Base-by-base conservation (phyloP, 2,113 vertebrate genomes). In the Garra rufa region DNA sequence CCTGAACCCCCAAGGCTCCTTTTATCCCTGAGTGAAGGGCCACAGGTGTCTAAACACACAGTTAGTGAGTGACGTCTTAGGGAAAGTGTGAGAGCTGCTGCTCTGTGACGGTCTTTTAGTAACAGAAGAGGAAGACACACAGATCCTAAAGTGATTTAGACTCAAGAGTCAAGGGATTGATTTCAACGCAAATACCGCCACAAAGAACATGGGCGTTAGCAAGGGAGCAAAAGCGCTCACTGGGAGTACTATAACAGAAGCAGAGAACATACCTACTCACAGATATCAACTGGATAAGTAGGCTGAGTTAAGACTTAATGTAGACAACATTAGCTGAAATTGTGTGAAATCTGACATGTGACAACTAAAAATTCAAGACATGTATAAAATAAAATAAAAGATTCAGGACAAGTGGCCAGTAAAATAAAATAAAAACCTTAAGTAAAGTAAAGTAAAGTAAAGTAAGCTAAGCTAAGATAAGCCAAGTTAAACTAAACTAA, bases 1-100 rank as follows among this genome's bases (percentile, higher is more conserved):
- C 81, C 73, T 76, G 82, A 73, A 76, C 26, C 86, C 85, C 82
- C 8, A 61, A 76, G 48, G 71, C 26, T 30, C 26, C 41, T 79
- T 84, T 79, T 67, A 79, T 83, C 59, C 41, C 1, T n/a, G 43
- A 59, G 48, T 70, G 77, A 57, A 41, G 38, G 41, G 69, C 28
- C 92, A 91, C 92, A 90, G 92, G 93, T 94, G 95, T 95, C 93
- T 94, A 96, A 96, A 96, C 94, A 94, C 89, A 92, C 71, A 59
- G 91, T 92, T 88, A 92, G 90, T 91, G 91, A 93, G 83, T 91
- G 91, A 95, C 76, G 75, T 13, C 55, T 34, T 57, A 52, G 70
- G 13, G 70, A 73, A 76, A 46, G 28, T 77, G 74, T 19, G 14
- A 55, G 21, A 57, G 28, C 26, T 21, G 28, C 38, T 65, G 15